Conservation (phyloP, 2,113 vertebrate species). For the Nerophis ophidion region DNA sequence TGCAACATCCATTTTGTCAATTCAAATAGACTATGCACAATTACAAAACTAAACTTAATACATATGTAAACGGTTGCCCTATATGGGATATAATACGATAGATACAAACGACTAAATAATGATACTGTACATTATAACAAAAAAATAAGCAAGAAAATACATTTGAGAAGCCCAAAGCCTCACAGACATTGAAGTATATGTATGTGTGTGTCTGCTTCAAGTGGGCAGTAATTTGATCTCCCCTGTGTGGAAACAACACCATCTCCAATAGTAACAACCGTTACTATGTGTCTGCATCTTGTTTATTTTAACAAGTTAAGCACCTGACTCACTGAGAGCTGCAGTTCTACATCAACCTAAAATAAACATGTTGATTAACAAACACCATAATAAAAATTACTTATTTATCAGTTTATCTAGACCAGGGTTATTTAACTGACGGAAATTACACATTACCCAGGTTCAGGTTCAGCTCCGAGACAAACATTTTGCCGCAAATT, state of each 20-base stretch:
- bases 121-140: no score
- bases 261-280: slow-evolving; percentile 37
- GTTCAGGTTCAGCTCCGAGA: no score
- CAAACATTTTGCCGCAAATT: no score
- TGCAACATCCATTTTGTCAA: slow-evolving; percentile 4
- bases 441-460: no score
- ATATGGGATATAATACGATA: no score
- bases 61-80: no score
- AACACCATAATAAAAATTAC: no score
- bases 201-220: slow-evolving; percentile 15
- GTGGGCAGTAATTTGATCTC: slow-evolving; percentile 36
- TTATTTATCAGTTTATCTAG: no score
- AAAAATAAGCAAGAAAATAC: neutral
- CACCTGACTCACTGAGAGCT: neutral
- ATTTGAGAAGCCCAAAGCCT: neutral
- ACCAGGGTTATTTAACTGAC: no score
- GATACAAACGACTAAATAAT: no score
- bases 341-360: neutral
- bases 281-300: slow-evolving; percentile 6
- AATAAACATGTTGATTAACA: no score
- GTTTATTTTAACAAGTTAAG: slow-evolving; percentile 2
- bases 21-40: neutral
- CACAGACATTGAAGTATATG: neutral
- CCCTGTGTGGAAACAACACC: slow-evolving; percentile 42
- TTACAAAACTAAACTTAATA: no score